A percentile compares a stretch with the other conserved stretches of the same genome.
phyloP scores from a whole-genome alignment of 2,113 vertebrate genomes.

The Aegotheles bennettii region DNA sequence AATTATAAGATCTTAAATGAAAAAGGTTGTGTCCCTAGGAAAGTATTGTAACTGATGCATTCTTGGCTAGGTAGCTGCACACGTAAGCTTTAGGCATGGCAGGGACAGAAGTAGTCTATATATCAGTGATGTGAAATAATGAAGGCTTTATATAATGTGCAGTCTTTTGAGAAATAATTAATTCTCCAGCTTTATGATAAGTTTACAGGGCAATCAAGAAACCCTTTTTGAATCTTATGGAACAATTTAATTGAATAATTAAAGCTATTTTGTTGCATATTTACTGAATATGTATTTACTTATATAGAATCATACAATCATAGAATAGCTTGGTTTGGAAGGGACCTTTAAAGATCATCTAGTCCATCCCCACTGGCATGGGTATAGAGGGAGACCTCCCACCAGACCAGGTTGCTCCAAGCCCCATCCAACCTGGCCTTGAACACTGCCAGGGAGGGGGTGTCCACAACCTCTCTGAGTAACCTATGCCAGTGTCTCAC shows the following conservation, averaged over 20 bases:
- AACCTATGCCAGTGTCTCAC: rapidly evolving
- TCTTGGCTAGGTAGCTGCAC: neutral
- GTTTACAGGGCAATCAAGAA: neutral
- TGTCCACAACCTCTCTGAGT: neutral
- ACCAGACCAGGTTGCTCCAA: neutral
- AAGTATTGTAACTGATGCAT: neutral
- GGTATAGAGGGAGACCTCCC: neutral
- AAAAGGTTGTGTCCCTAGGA: neutral
- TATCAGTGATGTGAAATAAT: neutral
- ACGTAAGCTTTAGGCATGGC: neutral
- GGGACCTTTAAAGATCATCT: neutral
- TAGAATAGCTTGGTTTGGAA: neutral
- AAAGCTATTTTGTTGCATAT: neutral
- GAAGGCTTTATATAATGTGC: neutral
- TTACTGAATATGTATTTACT: neutral
- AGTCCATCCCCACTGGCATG: neutral
- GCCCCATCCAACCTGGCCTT: neutral
- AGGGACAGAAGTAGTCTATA: neutral
- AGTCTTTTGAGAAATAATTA: neutral
- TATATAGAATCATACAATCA: neutral
- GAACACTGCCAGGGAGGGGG: neutral
- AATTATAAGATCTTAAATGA: neutral
- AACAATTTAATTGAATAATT: neutral
- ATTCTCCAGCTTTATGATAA: neutral
- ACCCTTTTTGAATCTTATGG: neutral